phyloP scores from a whole-genome alignment of 2,888 invertebrate species.

The Tetranychus piercei region DNA sequence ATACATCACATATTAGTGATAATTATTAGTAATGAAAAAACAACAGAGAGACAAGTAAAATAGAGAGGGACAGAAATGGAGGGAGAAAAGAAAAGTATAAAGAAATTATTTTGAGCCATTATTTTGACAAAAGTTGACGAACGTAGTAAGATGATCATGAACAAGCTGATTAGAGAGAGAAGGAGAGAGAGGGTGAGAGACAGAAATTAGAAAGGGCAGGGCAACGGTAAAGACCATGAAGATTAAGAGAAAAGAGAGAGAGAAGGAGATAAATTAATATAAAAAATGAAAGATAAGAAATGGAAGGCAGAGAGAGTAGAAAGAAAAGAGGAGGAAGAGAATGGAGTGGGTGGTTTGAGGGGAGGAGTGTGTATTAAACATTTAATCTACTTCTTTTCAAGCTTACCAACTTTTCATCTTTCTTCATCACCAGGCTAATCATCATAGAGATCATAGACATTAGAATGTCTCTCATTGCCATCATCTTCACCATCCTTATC shows the following conservation, averaged over 20 bases:
- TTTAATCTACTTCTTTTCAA: background rate
- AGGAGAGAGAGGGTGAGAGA: background rate
- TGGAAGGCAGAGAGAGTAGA: background rate
- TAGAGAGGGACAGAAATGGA: constrained; percentile 6
- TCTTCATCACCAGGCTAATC: background rate
- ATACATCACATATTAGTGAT: background rate
- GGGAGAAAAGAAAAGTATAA: background rate
- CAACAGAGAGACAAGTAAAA: background rate
- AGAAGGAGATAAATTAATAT: too few relatives aligned
- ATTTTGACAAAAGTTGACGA: background rate
- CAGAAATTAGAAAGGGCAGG: background rate
- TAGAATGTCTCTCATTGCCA: background rate
- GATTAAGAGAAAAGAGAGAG: background rate
- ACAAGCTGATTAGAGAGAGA: background rate
- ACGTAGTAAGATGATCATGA: background rate
- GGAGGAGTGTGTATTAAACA: background rate
- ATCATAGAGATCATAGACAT: background rate
- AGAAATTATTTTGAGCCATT: background rate
- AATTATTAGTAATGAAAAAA: background rate
- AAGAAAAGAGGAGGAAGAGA: background rate
- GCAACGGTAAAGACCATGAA: constrained; percentile 1
- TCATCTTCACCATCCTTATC: background rate
- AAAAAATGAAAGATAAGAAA: too few relatives aligned
- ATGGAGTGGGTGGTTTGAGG: background rate
- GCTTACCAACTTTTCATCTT: background rate